Percentiles rank a stretch among this genome's conserved stretches.
Evolutionary conservation across 2,888 invertebrate genomes (phyloP).

Genomic region (Mellilla xanthometata): DNA sequence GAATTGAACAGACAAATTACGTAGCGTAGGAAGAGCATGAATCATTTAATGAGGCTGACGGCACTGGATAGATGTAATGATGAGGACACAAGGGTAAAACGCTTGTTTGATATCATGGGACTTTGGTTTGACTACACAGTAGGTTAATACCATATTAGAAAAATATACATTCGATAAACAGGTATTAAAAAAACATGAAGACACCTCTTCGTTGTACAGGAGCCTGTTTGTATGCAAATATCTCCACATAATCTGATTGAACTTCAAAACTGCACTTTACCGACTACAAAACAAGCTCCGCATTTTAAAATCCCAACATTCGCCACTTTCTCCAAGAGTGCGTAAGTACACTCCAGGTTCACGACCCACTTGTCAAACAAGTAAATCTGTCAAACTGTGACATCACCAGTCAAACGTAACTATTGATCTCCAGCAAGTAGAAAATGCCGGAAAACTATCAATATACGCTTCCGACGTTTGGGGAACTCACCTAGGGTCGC

Average conservation of each 20-base stretch:
- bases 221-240: no score
- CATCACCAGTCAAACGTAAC: conserved; percentile 52
- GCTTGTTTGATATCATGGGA: no score
- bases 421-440: conserved; percentile 51
- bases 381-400: conserved; percentile 44
- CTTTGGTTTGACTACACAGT: no score
- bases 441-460: conserved; percentile 5
- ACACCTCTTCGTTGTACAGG: no score
- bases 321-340: conserved; percentile 7
- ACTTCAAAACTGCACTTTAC: neutral
- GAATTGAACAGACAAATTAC: conserved; percentile 36
- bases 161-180: no score
- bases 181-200: no score
- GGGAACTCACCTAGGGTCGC: conserved; percentile 52
- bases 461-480: neutral
- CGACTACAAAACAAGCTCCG: conserved; percentile 1
- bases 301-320: conserved; percentile 2
- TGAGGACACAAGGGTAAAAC: no score
- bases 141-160: no score
- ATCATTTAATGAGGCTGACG: conserved; percentile 20
- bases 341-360: conserved; percentile 7
- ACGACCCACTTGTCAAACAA: conserved; percentile 17
- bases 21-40: conserved; percentile 27
- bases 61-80: no score
- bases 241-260: neutral